Evolutionary conservation across 2,113 vertebrate genomes (phyloP).

Genomic region (Syngnathus typhle): DNA sequence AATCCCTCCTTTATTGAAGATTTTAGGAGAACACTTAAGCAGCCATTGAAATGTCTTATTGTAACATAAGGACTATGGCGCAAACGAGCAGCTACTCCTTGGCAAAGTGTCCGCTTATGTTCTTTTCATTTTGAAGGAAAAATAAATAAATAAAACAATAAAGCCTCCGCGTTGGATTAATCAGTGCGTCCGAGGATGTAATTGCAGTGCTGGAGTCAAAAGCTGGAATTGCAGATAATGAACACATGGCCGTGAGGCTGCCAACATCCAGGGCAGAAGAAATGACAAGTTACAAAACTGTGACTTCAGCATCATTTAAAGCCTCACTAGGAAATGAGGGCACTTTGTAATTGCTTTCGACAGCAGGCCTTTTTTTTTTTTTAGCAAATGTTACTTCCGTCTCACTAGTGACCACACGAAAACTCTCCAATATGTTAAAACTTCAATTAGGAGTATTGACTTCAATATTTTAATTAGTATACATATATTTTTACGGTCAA

Average conservation of each 20-base stretch:
- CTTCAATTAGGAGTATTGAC: neutral
- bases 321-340: conserved; percentile 17
- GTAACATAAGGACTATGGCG: conserved; percentile 61
- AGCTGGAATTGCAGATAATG: conserved; percentile 74
- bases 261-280: conserved; percentile 57
- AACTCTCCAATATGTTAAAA: neutral
- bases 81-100: conserved; percentile 62
- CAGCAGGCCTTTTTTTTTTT: neutral
- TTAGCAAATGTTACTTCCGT: neutral
- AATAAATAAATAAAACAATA: conserved; percentile 29
- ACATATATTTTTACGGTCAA: neutral
- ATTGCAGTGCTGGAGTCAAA: conserved; percentile 69
- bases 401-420: neutral
- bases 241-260: conserved; percentile 56
- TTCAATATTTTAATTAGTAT: neutral
- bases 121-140: conserved; percentile 56
- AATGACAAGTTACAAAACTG: conserved; percentile 52
- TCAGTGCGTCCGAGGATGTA: conserved; percentile 72
- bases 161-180: conserved; percentile 71
- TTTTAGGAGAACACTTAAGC: conserved; percentile 66
- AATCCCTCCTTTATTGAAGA: conserved; percentile 50
- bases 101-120: conserved; percentile 63
- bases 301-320: conserved; percentile 32
- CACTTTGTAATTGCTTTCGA: conserved; percentile 16
- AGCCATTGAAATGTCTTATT: conserved; percentile 61